Percentiles rank a stretch among this genome's conserved stretches.
These are phyloP conservation scores for Nylanderia fulva DNA, from an alignment of 1,140 invertebrate genomes.

Conservation along the genomic window DNA sequence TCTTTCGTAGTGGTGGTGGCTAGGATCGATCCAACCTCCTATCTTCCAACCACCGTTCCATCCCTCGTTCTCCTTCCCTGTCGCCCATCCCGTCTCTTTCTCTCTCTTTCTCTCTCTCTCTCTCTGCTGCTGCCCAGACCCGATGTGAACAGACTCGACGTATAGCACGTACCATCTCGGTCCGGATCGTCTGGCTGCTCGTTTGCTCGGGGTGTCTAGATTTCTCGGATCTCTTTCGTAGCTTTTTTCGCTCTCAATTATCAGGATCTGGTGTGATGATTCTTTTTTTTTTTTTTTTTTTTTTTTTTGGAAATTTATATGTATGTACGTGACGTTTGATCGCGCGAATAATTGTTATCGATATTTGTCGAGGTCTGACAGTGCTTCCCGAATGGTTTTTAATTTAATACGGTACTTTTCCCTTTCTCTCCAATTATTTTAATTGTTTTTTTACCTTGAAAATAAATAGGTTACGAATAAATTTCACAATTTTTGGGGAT, in stretches of 20 bases:
- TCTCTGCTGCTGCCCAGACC: background rate
- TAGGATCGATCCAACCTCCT: slow-evolving; percentile 61
- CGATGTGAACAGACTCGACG: slow-evolving; percentile 40
- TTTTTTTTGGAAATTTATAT: background rate
- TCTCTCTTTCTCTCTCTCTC: background rate
- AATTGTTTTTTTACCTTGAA: no score
- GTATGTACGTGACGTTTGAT: background rate
- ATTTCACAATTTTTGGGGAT: no score
- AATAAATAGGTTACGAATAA: no score
- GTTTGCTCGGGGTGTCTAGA: slow-evolving; percentile 17
- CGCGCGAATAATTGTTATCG: slow-evolving; percentile 1
- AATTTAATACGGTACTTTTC: no score
- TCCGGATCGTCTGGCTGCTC: background rate
- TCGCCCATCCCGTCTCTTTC: slow-evolving; percentile 5
- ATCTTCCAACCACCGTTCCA: slow-evolving; percentile 49
- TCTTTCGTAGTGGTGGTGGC: slow-evolving; percentile 54
- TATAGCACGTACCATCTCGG: slow-evolving; percentile 44
- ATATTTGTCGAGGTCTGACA: background rate
- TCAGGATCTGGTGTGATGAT: background rate
- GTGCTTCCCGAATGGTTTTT: no score
- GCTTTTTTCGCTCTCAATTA: background rate
- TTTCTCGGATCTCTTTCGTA: background rate
- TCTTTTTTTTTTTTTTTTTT: background rate
- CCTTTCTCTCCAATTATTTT: background rate
- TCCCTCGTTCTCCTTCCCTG: background rate